Evolutionary conservation across 2,888 invertebrate genomes (phyloP).

Genomic region (Tricholauxania praeusta): DNA sequence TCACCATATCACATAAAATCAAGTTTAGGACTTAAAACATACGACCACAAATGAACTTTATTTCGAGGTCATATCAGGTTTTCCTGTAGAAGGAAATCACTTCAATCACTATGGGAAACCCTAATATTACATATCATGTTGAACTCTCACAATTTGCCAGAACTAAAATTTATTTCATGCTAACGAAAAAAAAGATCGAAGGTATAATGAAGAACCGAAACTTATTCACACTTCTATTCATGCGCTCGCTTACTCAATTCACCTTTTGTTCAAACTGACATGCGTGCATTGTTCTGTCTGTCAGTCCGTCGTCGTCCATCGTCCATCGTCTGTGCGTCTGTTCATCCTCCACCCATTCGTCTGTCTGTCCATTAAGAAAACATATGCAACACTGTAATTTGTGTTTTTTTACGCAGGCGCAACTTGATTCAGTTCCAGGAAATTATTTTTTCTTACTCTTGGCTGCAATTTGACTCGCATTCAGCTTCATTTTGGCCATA

Average conservation of each 20-base stretch:
- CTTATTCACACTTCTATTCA: constrained; percentile 15
- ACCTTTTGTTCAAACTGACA: background rate
- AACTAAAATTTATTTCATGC: too few relatives aligned
- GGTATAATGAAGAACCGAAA: constrained; percentile 11
- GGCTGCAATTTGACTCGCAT: constrained; percentile 25
- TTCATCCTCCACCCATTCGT: constrained; percentile 17
- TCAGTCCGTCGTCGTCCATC: background rate
- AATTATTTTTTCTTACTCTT: constrained; percentile 30
- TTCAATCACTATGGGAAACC: too few relatives aligned
- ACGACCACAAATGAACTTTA: too few relatives aligned
- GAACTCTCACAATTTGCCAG: too few relatives aligned
- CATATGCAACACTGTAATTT: constrained; percentile 49
- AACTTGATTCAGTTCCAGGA: constrained; percentile 28
- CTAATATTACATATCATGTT: too few relatives aligned
- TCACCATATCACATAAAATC: too few relatives aligned
- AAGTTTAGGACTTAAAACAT: too few relatives aligned
- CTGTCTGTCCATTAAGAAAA: constrained; percentile 21
- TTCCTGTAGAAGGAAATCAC: too few relatives aligned
- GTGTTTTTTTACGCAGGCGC: constrained; percentile 34
- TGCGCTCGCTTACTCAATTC: background rate
- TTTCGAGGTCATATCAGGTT: too few relatives aligned
- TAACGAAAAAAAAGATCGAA: background rate
- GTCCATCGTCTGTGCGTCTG: background rate
- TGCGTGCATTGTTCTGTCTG: constrained; percentile 3
- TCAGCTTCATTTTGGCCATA: background rate